These are phyloP conservation scores for Ischnura elegans DNA, from an alignment of 2,888 invertebrate genomes.

Conservation along the genomic window DNA sequence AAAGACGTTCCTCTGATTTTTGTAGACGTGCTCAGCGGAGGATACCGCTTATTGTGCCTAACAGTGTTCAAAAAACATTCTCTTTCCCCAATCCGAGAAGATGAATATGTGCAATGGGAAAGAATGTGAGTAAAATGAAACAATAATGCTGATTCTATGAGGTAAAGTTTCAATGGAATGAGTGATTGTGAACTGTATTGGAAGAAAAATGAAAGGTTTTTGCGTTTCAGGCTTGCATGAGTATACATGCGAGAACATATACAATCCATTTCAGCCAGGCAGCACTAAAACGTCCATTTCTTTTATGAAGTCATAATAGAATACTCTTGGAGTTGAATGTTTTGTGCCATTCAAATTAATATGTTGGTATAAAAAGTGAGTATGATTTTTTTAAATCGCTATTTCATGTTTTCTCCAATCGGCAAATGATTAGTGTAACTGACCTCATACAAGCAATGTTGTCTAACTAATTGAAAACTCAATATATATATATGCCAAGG, in stretches of 20 bases:
- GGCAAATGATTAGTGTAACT: neutral
- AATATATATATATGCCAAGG: neutral
- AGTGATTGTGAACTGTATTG: neutral
- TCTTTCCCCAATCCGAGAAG: slow-evolving; percentile 33
- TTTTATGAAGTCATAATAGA: neutral
- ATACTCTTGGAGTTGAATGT: neutral
- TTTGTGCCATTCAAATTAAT: neutral
- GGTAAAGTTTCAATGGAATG: neutral
- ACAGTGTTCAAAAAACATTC: slow-evolving; percentile 37
- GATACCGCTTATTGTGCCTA: slow-evolving; percentile 57
- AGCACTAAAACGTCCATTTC: slow-evolving; percentile 2
- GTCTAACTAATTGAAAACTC: neutral
- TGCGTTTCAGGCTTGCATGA: neutral
- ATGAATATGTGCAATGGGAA: neutral
- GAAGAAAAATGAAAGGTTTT: neutral
- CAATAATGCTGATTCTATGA: neutral
- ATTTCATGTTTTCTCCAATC: neutral
- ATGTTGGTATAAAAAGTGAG: neutral
- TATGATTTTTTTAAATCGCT: neutral
- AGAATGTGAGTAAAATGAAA: neutral
- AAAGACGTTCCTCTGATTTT: neutral
- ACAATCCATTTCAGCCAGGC: neutral
- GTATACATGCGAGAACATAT: neutral
- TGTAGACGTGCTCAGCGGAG: slow-evolving; percentile 11
- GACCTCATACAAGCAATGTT: neutral